Evolutionary conservation across 2,888 invertebrate species (phyloP), one percentile per base, ranked within the genome.

Genomic region (Hoplodrina blanda): DNA sequence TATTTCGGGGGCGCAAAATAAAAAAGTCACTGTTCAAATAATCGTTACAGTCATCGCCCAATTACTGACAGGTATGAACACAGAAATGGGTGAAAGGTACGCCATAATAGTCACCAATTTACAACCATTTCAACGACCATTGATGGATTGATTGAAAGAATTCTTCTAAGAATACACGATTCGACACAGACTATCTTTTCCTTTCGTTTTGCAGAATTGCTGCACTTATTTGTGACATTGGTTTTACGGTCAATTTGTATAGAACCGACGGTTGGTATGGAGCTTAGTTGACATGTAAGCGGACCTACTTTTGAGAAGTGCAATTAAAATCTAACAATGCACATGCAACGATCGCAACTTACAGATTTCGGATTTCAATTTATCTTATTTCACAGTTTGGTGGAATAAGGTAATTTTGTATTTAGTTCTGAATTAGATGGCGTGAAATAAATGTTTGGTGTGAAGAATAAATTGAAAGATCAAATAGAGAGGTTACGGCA

Each of bases 21-120:
- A 80, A 80, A 83, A 79, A 86, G 64, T 79, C 68, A 70, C 83
- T 83, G 80, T 84, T 78, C 83, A 85, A 84, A 80, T 82, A 81
- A 76, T 82, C 73, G 76, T 80, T 76, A 80, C 62, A 75, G 72
- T 61, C 71, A 52, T 76, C 73, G 71, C 85, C 85, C 86, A 86
- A 88, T 89, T 87, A 85, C 78, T 55, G 74, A 79, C 79, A 83
- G 85, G 83, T 54, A 41, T 85, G 85, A 75, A 80, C 69, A 85
- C 74, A 83, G 85, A 91, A 92, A 88, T 90, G 87, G 90, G 92
- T 92, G 94, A 94, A 93, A 93, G 92, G 89, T 89, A 83, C 83
- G 73, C 84, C 79, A 80, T 91, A 92, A 92, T 91, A 86, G 88
- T 76, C 82, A 76, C 81, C 91, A 91, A 92, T 93, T 92, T 89